Conservation (phyloP, 2,797 vertebrate species). For the Mycteria americana region DNA sequence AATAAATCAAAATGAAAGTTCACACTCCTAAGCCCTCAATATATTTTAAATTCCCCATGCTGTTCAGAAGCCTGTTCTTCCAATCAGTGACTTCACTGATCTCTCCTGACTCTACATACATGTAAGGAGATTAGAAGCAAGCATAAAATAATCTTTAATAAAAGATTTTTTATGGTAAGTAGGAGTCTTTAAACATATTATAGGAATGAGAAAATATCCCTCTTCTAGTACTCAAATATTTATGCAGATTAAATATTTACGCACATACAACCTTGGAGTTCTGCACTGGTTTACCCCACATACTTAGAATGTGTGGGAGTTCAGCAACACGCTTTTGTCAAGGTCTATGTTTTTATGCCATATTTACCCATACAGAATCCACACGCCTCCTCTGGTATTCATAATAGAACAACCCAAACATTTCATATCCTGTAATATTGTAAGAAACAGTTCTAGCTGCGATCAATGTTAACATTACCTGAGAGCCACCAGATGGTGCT, state of each 20-base stretch:
- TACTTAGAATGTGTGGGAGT: neutral
- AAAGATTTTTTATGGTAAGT: constrained; percentile 2
- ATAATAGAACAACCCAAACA: neutral
- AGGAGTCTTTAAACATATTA: constrained; percentile 17
- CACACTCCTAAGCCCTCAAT: neutral
- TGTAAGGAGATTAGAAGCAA: constrained; percentile 17
- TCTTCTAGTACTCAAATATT: constrained; percentile 34
- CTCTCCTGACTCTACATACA: constrained; percentile 37
- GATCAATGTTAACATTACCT: neutral
- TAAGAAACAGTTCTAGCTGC: neutral
- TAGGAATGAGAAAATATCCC: neutral
- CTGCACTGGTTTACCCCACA: neutral
- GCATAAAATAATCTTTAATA: constrained; percentile 27
- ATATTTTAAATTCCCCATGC: neutral
- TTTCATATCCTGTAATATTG: neutral
- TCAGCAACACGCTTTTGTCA: neutral
- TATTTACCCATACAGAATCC: neutral
- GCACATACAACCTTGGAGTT: neutral
- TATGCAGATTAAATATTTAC: constrained; percentile 17
- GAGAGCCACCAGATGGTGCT: constrained; percentile 51
- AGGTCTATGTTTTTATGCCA: neutral
- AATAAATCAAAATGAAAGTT: constrained; percentile 36
- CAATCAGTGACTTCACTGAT: neutral
- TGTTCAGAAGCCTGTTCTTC: neutral
- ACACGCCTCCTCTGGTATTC: neutral